These are phyloP conservation scores for Heterodera filipjevi DNA, from an alignment of 2,888 invertebrate species.

Conservation along the genomic window DNA sequence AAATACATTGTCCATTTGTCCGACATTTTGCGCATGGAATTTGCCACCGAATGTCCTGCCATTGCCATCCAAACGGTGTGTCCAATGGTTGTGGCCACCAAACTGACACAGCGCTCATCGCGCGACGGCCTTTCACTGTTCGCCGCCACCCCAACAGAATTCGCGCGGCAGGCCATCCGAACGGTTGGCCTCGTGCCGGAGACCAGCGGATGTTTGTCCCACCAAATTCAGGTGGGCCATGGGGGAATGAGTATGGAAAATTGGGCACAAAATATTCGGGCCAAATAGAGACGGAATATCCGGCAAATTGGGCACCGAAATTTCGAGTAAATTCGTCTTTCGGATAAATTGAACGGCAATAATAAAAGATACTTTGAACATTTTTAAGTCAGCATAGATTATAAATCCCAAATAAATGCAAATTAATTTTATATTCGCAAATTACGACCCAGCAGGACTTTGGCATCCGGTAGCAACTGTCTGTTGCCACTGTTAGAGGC, in stretches of 20 bases:
- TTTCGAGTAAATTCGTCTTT: no score
- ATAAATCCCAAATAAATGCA: no score
- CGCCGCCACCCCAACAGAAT: slow-evolving; percentile 37
- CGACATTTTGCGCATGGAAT: slow-evolving; percentile 66
- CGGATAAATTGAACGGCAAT: no score
- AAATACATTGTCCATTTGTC: slow-evolving; percentile 60
- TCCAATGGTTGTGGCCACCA: slow-evolving; percentile 62
- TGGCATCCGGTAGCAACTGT: no score
- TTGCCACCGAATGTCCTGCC: slow-evolving; percentile 49
- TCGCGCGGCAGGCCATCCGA: slow-evolving; percentile 51
- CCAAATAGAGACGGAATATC: no score
- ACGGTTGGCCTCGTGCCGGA: slow-evolving; percentile 56
- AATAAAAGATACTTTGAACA: no score
- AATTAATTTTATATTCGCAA: no score
- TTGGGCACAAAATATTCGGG: neutral
- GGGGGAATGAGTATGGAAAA: neutral
- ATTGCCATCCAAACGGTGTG: slow-evolving; percentile 37
- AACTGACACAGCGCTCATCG: slow-evolving; percentile 54
- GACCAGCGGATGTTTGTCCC: slow-evolving; percentile 58
- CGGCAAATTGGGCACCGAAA: no score
- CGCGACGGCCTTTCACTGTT: slow-evolving; percentile 2
- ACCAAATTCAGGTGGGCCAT: slow-evolving; percentile 48
- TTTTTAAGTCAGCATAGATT: no score
- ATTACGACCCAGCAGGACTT: no score
- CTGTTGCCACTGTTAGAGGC: no score